Evolutionary conservation across 2,797 vertebrate species (phyloP).

Genomic region (Cirrhinus molitorella): DNA sequence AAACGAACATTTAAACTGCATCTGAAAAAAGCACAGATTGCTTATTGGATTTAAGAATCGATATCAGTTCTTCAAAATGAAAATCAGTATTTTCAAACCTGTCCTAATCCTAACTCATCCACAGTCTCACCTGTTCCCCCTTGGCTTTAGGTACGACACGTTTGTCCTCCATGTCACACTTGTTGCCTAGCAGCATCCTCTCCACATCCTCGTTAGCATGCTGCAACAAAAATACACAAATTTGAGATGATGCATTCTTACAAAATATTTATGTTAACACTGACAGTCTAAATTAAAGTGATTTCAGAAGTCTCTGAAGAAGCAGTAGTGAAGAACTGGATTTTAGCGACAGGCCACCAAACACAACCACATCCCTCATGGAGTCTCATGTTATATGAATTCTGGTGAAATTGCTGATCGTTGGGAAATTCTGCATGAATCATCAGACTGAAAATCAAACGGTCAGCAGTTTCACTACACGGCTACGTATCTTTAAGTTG

Average conservation of each 20-base stretch:
- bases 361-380: conserved; percentile 23
- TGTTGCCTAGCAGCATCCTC: conserved; percentile 99
- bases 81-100: background rate
- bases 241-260: background rate
- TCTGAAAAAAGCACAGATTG: no score
- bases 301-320: background rate
- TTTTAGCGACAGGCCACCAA: background rate
- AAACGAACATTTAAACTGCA: no score
- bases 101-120: background rate
- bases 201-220: conserved; percentile 99
- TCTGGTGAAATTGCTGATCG: conserved; percentile 24
- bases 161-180: conserved; percentile 99
- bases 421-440: conserved; percentile 20
- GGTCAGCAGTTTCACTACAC: conserved; percentile 24
- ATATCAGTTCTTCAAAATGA: no score
- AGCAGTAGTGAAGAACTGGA: background rate
- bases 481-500: background rate
- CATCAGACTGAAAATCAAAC: conserved; percentile 10
- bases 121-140: conserved; percentile 92
- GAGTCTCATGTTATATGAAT: conserved; percentile 16
- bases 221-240: conserved; percentile 71
- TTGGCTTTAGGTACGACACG: conserved; percentile 96
- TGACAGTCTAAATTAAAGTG: background rate
- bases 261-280: background rate
- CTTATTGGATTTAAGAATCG: no score